Evolutionary conservation across 2,797 vertebrate genomes (phyloP), one percentile per base, ranked within the genome.

Genomic region (Hydrolagus colliei): DNA sequence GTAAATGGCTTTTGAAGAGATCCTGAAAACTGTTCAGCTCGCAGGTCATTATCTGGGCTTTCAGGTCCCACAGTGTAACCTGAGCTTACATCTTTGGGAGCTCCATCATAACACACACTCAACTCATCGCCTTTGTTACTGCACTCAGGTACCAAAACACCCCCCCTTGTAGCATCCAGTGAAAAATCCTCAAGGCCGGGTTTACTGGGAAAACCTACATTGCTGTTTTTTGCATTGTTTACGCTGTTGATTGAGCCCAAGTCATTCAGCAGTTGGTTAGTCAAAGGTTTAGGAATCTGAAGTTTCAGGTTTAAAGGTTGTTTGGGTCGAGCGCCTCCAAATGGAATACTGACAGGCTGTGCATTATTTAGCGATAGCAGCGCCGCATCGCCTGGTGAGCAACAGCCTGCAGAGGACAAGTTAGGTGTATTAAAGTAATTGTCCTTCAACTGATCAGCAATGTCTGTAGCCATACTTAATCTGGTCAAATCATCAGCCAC

Each of bases 21-120:
- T 87, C 92, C 91, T 87, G 95, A 95, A 91, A 95, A 95, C 86
- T 97, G 97, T 74, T 95, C 96, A 41, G 97, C 97, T 93, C 97
- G 95, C 80, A 98, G 94, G 92, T 99, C 97, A 63, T 99, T 99
- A 91, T 99, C 97, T 52, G 98, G 98, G 89, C 97, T 97, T 89
- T 97, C 96, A 32, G 95, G 9, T 86, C 72, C 72, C 2, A 16
- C 27, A 86, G 62, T 20, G 73, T 65, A 27, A 27, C 61, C 71
- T 18, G 85, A 35, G 52, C 72, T 86, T 22, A 87, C 72, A 20
- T 93, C 92, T 0, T 87, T 92, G 87, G 93, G 90, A 86, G 92
- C 88, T 87, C 91, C 93, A 89, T 92, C 89, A 88, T 93, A 92
- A 79, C 92, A 93, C 85, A 92, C 92, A 88, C 93, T 93, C 88